A percentile compares a stretch with the other conserved stretches of the same genome.
phyloP scores from a whole-genome alignment of 2,113 vertebrate species.

The Ramphastos sulfuratus region DNA sequence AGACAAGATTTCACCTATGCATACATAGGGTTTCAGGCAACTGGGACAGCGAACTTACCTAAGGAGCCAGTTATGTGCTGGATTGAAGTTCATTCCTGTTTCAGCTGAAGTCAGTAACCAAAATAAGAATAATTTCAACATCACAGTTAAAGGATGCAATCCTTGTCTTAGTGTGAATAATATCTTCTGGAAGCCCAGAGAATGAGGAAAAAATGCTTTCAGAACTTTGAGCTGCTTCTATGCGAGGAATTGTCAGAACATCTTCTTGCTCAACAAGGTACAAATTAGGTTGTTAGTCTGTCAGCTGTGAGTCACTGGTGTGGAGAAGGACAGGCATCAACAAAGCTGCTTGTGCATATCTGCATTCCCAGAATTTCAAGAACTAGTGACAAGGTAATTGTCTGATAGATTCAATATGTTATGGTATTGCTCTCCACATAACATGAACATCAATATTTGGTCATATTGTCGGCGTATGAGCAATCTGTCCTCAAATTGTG shows the following conservation, averaged over 20 bases:
- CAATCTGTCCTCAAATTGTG: not conserved
- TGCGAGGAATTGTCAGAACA: not conserved
- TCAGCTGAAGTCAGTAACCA: not conserved
- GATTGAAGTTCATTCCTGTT: not conserved
- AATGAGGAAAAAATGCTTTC: not conserved
- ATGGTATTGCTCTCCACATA: not conserved
- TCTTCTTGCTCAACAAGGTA: not conserved
- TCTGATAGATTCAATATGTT: constrained; percentile 21
- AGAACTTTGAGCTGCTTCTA: not conserved
- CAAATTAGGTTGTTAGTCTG: constrained; percentile 11
- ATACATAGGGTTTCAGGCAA: not conserved
- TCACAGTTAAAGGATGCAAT: not conserved
- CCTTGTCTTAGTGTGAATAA: not conserved
- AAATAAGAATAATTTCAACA: not conserved
- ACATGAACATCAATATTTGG: not conserved
- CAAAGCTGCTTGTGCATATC: not conserved
- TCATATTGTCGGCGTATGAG: not conserved
- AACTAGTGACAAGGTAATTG: constrained; percentile 45
- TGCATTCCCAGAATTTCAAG: not conserved
- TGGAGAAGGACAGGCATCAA: not conserved
- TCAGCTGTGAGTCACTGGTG: not conserved
- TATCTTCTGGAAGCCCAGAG: not conserved
- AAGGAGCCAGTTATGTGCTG: not conserved
- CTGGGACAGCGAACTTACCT: not conserved
- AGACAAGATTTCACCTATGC: not conserved